A percentile compares a stretch with the other conserved stretches of the same genome.
phyloP scores from a whole-genome alignment of 2,888 invertebrate species.

The Nomada goodeniana region DNA sequence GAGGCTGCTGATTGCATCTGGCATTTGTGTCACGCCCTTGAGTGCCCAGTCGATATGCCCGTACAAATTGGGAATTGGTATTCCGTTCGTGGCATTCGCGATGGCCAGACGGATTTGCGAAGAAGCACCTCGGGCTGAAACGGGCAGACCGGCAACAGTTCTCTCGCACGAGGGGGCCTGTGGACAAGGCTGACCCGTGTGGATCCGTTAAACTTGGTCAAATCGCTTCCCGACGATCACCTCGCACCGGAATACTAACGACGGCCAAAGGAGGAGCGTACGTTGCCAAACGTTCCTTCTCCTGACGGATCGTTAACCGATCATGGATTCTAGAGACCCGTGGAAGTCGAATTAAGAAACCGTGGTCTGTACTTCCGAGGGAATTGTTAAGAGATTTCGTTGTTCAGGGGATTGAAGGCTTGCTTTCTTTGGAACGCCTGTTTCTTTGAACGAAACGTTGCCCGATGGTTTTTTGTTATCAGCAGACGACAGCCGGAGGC shows the following conservation, averaged over 20 bases:
- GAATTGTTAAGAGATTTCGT: not conserved
- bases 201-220: conserved; percentile 80
- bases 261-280: conserved; percentile 54
- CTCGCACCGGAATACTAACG: conserved; percentile 79
- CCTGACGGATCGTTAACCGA: conserved; percentile 44
- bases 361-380: not conserved
- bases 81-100: conserved; percentile 75
- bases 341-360: conserved; percentile 7
- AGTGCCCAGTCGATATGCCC: conserved; percentile 84
- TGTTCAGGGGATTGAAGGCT: not conserved
- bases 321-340: conserved; percentile 2
- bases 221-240: conserved; percentile 80
- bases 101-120: conserved; percentile 84
- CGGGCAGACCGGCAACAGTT: conserved; percentile 45
- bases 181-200: conserved; percentile 54
- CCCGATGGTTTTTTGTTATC: conserved; percentile 75
- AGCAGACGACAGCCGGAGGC: conserved; percentile 64
- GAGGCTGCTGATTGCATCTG: conserved; percentile 82
- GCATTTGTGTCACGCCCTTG: conserved; percentile 84
- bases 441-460: conserved; percentile 7
- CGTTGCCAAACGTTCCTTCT: conserved; percentile 55
- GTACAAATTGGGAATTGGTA: conserved; percentile 82
- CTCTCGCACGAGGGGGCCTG: conserved; percentile 54
- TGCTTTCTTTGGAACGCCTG: not conserved
- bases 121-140: conserved; percentile 75